Percentiles rank a stretch among this genome's conserved stretches.
phyloP scores from a whole-genome alignment of 2,797 vertebrate genomes.

The Gadopsis marmoratus region DNA sequence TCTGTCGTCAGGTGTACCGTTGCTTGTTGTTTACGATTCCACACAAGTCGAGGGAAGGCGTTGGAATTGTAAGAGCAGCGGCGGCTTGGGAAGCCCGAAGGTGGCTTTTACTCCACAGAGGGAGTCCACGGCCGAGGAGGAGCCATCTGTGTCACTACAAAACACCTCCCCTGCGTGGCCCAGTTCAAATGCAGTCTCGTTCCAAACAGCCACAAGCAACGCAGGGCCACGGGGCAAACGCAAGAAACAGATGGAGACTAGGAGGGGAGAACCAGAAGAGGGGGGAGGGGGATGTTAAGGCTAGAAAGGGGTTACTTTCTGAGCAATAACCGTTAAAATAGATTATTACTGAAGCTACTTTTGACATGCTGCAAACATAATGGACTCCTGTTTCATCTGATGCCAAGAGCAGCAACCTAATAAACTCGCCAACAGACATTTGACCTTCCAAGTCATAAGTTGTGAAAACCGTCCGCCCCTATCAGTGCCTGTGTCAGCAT shows the following conservation, averaged over 20 bases:
- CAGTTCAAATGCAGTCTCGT: constrained; percentile 75
- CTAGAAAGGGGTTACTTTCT: constrained; percentile 29
- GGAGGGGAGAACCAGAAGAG: constrained; percentile 29
- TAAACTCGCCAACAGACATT: constrained; percentile 49
- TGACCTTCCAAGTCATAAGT: constrained; percentile 50
- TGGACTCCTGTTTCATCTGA: constrained; percentile 13
- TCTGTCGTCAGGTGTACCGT: constrained; percentile 69
- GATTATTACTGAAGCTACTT: constrained; percentile 22
- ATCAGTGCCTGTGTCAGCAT: constrained; percentile 44
- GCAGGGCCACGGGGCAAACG: constrained; percentile 73
- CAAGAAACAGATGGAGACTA: constrained; percentile 79
- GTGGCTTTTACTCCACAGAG: constrained; percentile 50
- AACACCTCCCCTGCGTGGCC: constrained; percentile 72
- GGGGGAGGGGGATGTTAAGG: constrained; percentile 37
- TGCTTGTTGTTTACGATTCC: constrained; percentile 54
- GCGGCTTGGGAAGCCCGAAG: constrained; percentile 45
- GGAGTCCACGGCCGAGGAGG: constrained; percentile 57
- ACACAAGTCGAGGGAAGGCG: constrained; percentile 45
- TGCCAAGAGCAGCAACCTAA: constrained; percentile 40
- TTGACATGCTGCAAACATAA: constrained; percentile 15
- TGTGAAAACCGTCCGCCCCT: constrained; percentile 39
- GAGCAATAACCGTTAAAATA: constrained; percentile 39
- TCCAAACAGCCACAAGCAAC: constrained; percentile 74
- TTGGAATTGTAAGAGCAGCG: constrained; percentile 21
- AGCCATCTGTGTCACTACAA: constrained; percentile 72